phyloP scores from a whole-genome alignment of 2,888 invertebrate genomes.

The Alcis repandata region DNA sequence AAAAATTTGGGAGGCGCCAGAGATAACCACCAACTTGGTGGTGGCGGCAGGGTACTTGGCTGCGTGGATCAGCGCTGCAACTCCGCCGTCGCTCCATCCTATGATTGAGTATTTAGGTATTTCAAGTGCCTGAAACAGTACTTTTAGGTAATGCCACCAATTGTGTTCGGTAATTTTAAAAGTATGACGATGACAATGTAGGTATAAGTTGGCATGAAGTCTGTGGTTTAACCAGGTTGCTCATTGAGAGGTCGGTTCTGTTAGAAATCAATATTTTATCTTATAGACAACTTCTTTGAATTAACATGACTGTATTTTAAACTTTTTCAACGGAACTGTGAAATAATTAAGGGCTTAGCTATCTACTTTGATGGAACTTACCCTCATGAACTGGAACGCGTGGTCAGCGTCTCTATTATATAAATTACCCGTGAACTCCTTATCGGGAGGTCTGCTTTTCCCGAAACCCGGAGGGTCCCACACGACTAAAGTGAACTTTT shows the following conservation, averaged over 20 bases:
- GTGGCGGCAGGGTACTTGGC: constrained; percentile 89
- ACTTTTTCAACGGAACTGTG: no score
- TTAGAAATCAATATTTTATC: no score
- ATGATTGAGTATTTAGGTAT: constrained; percentile 90
- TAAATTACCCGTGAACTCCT: constrained; percentile 90
- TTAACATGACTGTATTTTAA: no score
- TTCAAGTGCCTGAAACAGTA: constrained; percentile 86
- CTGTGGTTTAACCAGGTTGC: no score
- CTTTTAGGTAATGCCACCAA: no score
- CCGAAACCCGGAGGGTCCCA: constrained; percentile 97
- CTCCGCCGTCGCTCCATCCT: constrained; percentile 93
- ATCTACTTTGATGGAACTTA: constrained; percentile 46
- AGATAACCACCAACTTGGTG: constrained; percentile 92
- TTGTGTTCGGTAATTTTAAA: no score
- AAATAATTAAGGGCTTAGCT: no score
- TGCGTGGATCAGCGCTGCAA: constrained; percentile 87
- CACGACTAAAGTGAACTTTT: constrained; percentile 88
- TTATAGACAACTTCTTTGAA: no score
- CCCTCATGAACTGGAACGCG: constrained; percentile 91
- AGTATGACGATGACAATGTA: background rate
- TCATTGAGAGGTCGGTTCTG: no score
- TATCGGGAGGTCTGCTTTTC: constrained; percentile 91
- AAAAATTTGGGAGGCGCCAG: constrained; percentile 90
- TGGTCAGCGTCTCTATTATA: constrained; percentile 90
- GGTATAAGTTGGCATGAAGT: background rate